These are phyloP conservation scores for Pristionchus japonicus DNA, from an alignment of 2,888 invertebrate genomes.

Conservation along the genomic window DNA sequence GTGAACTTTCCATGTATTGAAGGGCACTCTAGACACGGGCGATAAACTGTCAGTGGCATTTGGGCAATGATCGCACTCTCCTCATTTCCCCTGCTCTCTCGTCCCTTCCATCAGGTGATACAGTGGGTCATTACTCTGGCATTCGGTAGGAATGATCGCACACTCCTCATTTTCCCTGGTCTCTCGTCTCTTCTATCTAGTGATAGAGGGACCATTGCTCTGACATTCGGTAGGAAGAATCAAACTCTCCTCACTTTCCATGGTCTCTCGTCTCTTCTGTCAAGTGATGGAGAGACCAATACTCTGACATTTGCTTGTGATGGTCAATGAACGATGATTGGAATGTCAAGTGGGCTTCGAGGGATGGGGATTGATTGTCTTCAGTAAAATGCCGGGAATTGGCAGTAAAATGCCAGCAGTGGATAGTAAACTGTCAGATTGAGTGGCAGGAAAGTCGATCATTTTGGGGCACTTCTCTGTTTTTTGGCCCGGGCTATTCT, in stretches of 20 bases:
- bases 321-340: slow-evolving; percentile 12
- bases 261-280: no score
- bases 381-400: not conserved
- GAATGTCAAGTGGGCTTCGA: slow-evolving; percentile 6
- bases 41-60: not conserved
- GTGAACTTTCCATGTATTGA: no score
- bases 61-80: not conserved
- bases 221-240: no score
- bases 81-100: not conserved
- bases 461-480: no score
- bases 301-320: not conserved
- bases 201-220: no score
- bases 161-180: not conserved
- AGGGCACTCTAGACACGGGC: not conserved
- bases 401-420: not conserved
- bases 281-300: no score
- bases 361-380: not conserved
- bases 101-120: not conserved
- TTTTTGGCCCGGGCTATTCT: no score
- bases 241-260: no score
- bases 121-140: not conserved
- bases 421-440: not conserved
- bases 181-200: not conserved
- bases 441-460: no score
- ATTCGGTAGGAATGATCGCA: not conserved